Evolutionary conservation across 2,797 vertebrate species (phyloP).

Genomic region (Rhabdomys pumilio): DNA sequence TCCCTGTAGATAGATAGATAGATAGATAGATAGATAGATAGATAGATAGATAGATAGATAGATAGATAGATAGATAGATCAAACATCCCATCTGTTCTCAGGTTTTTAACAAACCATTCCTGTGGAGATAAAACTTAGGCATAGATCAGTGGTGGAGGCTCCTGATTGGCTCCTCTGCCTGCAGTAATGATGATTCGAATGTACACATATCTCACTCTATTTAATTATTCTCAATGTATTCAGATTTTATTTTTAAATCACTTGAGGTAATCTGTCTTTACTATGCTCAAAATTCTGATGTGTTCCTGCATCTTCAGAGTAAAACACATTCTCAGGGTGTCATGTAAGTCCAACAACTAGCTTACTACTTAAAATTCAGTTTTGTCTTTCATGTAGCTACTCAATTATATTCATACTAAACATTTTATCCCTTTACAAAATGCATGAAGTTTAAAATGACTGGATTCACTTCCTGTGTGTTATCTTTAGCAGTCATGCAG

Average conservation of each 20-base stretch:
- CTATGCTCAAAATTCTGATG: neutral
- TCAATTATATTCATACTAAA: neutral
- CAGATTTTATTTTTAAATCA: neutral
- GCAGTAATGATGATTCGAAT: neutral
- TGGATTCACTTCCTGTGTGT: neutral
- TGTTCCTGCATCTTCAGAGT: conserved; percentile 27
- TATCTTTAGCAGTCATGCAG: neutral
- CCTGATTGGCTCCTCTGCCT: neutral
- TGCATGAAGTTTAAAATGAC: neutral
- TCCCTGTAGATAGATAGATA: neutral
- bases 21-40: no score
- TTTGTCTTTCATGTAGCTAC: neutral
- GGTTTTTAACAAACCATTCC: neutral
- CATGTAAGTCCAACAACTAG: neutral
- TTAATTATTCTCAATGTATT: neutral
- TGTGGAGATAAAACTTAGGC: neutral
- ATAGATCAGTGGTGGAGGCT: neutral
- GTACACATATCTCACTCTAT: neutral
- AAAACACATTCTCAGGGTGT: neutral
- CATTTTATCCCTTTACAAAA: neutral
- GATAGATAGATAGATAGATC: no score
- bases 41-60: no score
- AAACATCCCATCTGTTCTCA: neutral
- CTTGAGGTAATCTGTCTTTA: neutral
- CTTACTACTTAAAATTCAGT: neutral